Percentiles rank a stretch among this genome's conserved stretches.
phyloP scores from a whole-genome alignment of 2,113 vertebrate genomes.

The Pachypanchax playfairii region DNA sequence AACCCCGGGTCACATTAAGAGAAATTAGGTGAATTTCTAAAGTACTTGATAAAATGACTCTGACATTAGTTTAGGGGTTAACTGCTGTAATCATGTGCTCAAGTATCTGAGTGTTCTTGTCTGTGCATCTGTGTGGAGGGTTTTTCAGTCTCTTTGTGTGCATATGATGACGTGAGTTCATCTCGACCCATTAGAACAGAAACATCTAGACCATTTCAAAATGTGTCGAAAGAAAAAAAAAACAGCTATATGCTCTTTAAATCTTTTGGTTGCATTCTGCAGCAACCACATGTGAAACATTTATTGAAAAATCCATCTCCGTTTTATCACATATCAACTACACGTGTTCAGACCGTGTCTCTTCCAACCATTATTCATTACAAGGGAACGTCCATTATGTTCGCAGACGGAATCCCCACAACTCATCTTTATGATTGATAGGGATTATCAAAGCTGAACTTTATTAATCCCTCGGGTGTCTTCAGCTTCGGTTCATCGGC shows the following conservation, averaged over 20 bases:
- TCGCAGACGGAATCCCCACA: constrained; percentile 33
- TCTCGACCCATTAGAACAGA: background rate
- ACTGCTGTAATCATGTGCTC: constrained; percentile 37
- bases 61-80: constrained; percentile 30
- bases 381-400: constrained; percentile 13
- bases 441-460: constrained; percentile 25
- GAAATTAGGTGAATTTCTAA: constrained; percentile 28
- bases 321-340: constrained; percentile 18
- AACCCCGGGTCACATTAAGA: constrained; percentile 2
- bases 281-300: constrained; percentile 20
- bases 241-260: background rate
- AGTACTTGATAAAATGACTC: constrained; percentile 47
- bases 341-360: background rate
- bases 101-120: constrained; percentile 13
- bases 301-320: constrained; percentile 23
- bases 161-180: background rate
- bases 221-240: background rate
- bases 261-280: background rate
- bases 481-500: background rate
- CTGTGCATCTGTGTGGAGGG: background rate
- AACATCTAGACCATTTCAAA: too few relatives aligned
- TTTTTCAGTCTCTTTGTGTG: background rate
- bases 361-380: background rate
- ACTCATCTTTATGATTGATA: constrained; percentile 3
- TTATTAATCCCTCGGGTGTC: constrained; percentile 23